These are phyloP conservation scores for Luperina testacea DNA, from an alignment of 2,888 invertebrate genomes.

Conservation along the genomic window DNA sequence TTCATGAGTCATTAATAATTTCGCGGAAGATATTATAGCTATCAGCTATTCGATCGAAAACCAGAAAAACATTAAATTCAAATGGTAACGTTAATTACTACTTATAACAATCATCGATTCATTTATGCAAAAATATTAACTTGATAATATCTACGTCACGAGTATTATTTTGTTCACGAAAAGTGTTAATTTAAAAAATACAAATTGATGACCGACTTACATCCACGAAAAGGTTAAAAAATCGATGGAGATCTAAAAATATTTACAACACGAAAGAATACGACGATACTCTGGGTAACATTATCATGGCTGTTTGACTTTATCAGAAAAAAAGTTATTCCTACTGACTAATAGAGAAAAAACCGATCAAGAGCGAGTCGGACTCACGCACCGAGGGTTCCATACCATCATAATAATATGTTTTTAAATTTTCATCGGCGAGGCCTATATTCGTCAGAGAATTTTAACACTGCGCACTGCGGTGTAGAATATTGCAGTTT, in stretches of 20 bases:
- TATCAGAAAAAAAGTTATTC: too few relatives aligned
- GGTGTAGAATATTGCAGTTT: too few relatives aligned
- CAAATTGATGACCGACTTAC: not conserved
- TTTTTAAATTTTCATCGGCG: too few relatives aligned
- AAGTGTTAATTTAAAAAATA: not conserved
- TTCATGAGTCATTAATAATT: not conserved
- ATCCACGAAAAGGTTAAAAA: not conserved
- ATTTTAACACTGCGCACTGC: too few relatives aligned
- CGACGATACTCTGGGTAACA: not conserved
- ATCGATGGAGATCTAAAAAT: not conserved
- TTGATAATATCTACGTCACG: not conserved
- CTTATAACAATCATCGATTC: not conserved
- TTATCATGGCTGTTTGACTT: not conserved
- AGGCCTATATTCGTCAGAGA: too few relatives aligned
- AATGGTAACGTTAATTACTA: not conserved
- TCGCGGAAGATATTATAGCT: slow-evolving; percentile 8
- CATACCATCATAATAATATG: too few relatives aligned
- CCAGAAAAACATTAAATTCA: not conserved
- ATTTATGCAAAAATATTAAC: not conserved
- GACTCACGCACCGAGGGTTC: too few relatives aligned
- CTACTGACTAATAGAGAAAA: too few relatives aligned
- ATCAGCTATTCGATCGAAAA: slow-evolving; percentile 10
- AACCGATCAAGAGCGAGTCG: too few relatives aligned
- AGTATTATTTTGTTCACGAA: too few relatives aligned
- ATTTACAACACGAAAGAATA: not conserved